These are phyloP conservation scores for Chalcosyrphus nemorum DNA, from an alignment of 2,888 invertebrate genomes.

Conservation along the genomic window DNA sequence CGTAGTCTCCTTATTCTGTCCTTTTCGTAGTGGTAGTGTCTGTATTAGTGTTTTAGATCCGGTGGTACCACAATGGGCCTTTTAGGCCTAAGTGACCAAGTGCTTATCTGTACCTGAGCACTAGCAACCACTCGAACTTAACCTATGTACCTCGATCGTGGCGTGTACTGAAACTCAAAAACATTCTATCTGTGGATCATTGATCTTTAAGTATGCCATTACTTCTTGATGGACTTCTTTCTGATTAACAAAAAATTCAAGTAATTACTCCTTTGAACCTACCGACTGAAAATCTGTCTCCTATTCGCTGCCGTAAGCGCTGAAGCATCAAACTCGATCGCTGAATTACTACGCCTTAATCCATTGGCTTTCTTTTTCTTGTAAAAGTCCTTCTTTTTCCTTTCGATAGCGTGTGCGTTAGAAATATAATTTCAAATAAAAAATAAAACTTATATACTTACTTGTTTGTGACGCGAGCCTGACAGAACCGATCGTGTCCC, in stretches of 20 bases:
- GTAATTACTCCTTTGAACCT: conserved; percentile 73
- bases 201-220: neutral
- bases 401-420: conserved; percentile 63
- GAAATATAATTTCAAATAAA: neutral
- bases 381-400: conserved; percentile 83
- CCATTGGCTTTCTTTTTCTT: conserved; percentile 81
- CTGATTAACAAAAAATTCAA: neutral
- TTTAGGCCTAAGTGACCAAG: too few relatives aligned
- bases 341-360: conserved; percentile 87
- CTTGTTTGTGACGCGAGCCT: conserved; percentile 84
- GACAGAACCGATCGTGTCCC: conserved; percentile 91
- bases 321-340: conserved; percentile 86
- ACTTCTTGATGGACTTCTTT: neutral
- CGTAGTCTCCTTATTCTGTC: too few relatives aligned
- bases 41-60: too few relatives aligned
- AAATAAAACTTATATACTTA: conserved; percentile 77
- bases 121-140: too few relatives aligned
- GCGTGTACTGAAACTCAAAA: too few relatives aligned
- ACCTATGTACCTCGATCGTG: too few relatives aligned
- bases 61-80: too few relatives aligned
- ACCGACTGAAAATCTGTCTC: conserved; percentile 85
- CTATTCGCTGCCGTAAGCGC: conserved; percentile 86
- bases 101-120: too few relatives aligned
- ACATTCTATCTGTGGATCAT: neutral
- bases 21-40: too few relatives aligned